A percentile compares a stretch with the other conserved stretches of the same genome.
Conservation (phyloP, 2,888 invertebrate species). For the Ectropis crepuscularia region DNA sequence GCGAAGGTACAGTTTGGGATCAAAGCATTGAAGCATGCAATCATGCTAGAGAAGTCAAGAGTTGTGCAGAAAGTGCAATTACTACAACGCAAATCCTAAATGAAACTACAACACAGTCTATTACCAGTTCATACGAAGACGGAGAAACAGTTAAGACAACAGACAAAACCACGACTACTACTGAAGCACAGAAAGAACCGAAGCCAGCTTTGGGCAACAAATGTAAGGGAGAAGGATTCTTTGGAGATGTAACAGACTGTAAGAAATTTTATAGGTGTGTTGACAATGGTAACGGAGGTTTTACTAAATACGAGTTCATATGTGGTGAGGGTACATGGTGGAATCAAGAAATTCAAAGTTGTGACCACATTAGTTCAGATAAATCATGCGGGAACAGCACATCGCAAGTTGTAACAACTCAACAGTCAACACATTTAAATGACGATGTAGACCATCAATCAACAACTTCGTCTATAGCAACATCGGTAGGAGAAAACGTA, state of each 20-base stretch:
- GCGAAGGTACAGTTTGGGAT: constrained; percentile 87
- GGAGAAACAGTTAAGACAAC: constrained; percentile 26
- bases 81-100: constrained; percentile 25
- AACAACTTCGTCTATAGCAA: constrained; percentile 18
- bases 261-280: constrained; percentile 89
- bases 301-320: constrained; percentile 81
- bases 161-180: constrained; percentile 29
- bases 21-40: constrained; percentile 78
- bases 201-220: constrained; percentile 18
- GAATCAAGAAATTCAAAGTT: constrained; percentile 80
- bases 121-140: constrained; percentile 31
- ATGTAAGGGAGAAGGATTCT: constrained; percentile 78
- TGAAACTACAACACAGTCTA: constrained; percentile 38
- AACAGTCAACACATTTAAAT: constrained; percentile 26
- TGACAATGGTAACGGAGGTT: constrained; percentile 72
- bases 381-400: constrained; percentile 24
- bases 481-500: constrained; percentile 6
- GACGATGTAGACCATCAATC: constrained; percentile 34
- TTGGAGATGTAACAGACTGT: constrained; percentile 82
- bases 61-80: constrained; percentile 43
- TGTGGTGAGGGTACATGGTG: constrained; percentile 86
- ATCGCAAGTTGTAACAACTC: constrained; percentile 10
- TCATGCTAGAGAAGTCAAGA: constrained; percentile 54
- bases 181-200: constrained; percentile 17
- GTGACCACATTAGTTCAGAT: constrained; percentile 71